A percentile compares a stretch with the other conserved stretches of the same genome.
Evolutionary conservation across 2,888 invertebrate genomes (phyloP).

Genomic region (Rugalucina vietnamica): DNA sequence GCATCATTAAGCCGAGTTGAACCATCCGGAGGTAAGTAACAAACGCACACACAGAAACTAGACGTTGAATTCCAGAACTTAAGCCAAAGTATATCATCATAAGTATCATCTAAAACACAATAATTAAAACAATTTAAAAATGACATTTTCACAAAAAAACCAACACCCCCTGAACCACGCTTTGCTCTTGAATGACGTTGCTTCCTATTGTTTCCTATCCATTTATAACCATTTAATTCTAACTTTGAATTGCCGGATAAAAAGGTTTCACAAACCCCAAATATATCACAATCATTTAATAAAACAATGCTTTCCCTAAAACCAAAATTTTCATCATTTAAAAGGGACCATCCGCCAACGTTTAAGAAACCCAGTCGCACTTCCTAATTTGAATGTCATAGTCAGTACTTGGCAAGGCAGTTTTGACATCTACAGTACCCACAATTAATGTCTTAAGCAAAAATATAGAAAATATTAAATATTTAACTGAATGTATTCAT

Average conservation of each 20-base stretch:
- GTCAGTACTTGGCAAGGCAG: too few species aligned
- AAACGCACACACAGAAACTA: slow-evolving; percentile 18
- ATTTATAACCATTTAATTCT: slow-evolving; percentile 8
- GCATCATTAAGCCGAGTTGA: slow-evolving; percentile 22
- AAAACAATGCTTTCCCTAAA: slow-evolving; percentile 21
- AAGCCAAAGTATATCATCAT: slow-evolving; percentile 16
- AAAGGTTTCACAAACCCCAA: slow-evolving; percentile 19
- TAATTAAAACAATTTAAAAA: neutral
- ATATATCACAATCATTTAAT: slow-evolving; percentile 12
- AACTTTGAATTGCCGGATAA: neutral
- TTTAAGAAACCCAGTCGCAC: slow-evolving; percentile 10
- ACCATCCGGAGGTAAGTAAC: slow-evolving; percentile 25
- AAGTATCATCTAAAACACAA: slow-evolving; percentile 20
- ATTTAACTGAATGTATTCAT: too few species aligned
- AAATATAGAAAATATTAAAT: too few species aligned
- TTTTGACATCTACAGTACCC: too few species aligned
- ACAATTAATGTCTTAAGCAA: too few species aligned
- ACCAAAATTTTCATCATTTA: slow-evolving; percentile 9
- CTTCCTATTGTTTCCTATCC: slow-evolving; percentile 18
- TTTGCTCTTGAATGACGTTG: neutral
- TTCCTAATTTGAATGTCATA: neutral
- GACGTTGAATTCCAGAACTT: neutral
- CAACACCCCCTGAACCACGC: slow-evolving; percentile 22
- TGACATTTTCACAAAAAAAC: slow-evolving; percentile 15
- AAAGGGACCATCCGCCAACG: slow-evolving; percentile 7